Evolutionary conservation across 2,888 invertebrate genomes (phyloP).

Genomic region (Diplolepis rosae): DNA sequence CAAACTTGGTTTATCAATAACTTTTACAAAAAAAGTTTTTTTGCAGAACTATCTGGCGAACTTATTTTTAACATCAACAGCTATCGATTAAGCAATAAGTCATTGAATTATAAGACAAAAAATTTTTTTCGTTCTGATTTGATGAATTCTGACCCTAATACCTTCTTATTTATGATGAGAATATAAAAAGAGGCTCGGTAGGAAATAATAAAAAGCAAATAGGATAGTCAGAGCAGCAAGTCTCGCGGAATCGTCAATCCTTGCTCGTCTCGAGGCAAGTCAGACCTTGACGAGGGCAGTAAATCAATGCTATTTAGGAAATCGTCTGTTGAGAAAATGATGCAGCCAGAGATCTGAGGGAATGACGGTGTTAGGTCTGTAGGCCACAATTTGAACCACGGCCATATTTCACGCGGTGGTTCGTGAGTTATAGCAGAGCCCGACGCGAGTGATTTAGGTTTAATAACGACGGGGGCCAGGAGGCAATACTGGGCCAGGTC

Average conservation of each 20-base stretch:
- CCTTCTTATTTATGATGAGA: no score
- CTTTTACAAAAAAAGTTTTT: no score
- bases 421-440: constrained; percentile 69
- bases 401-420: constrained; percentile 69
- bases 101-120: no score
- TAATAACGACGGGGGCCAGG: constrained; percentile 68
- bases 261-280: constrained; percentile 31
- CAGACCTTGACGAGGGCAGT: constrained; percentile 55
- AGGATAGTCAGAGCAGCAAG: not conserved
- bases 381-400: constrained; percentile 70
- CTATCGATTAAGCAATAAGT: no score
- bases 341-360: constrained; percentile 41
- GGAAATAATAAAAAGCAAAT: not conserved
- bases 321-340: constrained; percentile 53
- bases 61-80: no score
- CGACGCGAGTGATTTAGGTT: constrained; percentile 72
- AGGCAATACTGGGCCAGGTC: constrained; percentile 62
- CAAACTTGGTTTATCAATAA: no score
- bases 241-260: constrained; percentile 1
- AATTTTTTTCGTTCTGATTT: no score
- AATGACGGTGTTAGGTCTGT: constrained; percentile 55
- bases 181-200: no score
- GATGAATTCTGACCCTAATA: no score
- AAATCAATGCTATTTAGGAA: constrained; percentile 65
- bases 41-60: no score